These are phyloP conservation scores for Formicarius rufipectus DNA, from an alignment of 2,113 vertebrate species.

Conservation along the genomic window DNA sequence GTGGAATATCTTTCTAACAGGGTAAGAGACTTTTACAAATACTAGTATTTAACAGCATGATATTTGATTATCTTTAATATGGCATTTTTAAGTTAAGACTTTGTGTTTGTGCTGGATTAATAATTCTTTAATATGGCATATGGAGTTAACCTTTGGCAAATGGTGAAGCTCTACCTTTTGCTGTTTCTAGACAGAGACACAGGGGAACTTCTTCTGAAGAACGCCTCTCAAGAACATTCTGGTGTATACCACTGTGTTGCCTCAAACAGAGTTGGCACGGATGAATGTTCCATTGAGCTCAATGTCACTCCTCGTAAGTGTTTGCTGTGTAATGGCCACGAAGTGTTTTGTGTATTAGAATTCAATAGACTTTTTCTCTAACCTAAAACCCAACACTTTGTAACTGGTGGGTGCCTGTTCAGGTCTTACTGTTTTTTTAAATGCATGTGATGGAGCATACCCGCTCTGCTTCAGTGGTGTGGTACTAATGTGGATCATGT, in stretches of 20 bases:
- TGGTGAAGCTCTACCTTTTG: not conserved
- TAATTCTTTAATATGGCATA: not conserved
- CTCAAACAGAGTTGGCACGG: slow-evolving; percentile 83
- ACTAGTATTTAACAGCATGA: not conserved
- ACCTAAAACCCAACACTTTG: not conserved
- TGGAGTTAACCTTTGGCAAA: not conserved
- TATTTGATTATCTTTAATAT: not conserved
- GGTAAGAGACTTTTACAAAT: not conserved
- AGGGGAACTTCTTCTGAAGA: slow-evolving; percentile 84
- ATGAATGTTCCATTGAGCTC: slow-evolving; percentile 84
- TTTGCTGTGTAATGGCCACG: not conserved
- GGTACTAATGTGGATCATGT: not conserved
- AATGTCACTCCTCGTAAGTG: slow-evolving; percentile 88
- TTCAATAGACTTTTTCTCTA: not conserved
- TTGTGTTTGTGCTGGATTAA: not conserved
- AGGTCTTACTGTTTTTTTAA: not conserved
- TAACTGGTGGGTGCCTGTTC: not conserved
- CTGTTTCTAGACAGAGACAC: slow-evolving; percentile 78
- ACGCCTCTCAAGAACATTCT: slow-evolving; percentile 82
- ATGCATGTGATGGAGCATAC: not conserved
- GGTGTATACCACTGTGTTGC: slow-evolving; percentile 85
- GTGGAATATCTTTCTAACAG: not conserved
- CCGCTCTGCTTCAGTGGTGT: not conserved
- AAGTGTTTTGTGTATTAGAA: not conserved
- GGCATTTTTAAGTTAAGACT: not conserved